Evolutionary conservation across 2,113 vertebrate species (phyloP), one percentile per base, ranked within the genome.

Genomic region (Microcebus griseorufus): DNA sequence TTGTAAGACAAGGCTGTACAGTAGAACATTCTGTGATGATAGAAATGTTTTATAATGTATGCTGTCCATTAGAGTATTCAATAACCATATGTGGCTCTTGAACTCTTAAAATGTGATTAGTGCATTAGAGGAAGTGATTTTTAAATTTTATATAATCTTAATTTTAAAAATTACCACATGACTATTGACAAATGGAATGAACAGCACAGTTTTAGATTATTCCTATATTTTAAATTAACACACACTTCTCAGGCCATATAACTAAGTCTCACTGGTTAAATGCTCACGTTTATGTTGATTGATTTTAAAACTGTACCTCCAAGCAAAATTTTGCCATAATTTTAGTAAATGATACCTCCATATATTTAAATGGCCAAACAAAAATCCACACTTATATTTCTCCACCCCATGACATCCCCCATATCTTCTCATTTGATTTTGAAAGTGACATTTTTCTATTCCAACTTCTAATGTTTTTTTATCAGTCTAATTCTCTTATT

Each of bases 381-480:
- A 93, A 39, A 90, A 42, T 89, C 22, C 12, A 70, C 42, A 62
- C 39, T 79, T n/a, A 12, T 76, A 18, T 73, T 70, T 84, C 20
- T 55, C 62, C 13, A 93, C 2, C 0, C 20, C 32, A 29, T 9
- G 72, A 7, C 0, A 37, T 3, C 1, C 1, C 5, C 1, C n/a
- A 2, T 72, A 48, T 79, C 39, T 79, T 48, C 16, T 88, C 16
- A 55, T 29, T 29, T 18, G 53, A 55, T 5, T 55, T 55, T 55
- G 17, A 55, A 55, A 55, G 17, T 55, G 53, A 78, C 39, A 67
- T 73, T 29, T 39, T 3, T 72, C n/a, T 39, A 62, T 76, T 88
- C 0, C 37, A 45, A 9, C 42, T n/a, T 69, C 34, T 67, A 67
- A n/a, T n/a, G 34, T n/a, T 78, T 76, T 32, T 72, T 62, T 72